A percentile compares a stretch with the other conserved stretches of the same genome.
These are phyloP conservation scores for Nebria brevicollis DNA, from an alignment of 2,888 invertebrate species.

Conservation along the genomic window DNA sequence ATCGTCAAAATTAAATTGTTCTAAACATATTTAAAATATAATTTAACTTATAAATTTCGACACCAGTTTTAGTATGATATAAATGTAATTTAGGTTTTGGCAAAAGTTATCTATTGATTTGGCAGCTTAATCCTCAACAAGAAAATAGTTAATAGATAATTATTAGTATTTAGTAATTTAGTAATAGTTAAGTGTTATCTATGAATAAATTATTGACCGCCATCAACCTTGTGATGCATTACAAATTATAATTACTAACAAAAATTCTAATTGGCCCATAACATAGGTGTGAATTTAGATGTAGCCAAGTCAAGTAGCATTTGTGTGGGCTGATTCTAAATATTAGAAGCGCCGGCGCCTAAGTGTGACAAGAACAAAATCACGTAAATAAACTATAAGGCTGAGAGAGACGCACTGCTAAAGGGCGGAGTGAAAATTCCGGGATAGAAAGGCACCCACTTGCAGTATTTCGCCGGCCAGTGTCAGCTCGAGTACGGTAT, in stretches of 20 bases:
- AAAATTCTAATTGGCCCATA: neutral
- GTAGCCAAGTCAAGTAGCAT: conserved; percentile 13
- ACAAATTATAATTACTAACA: neutral
- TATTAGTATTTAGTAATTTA: neutral
- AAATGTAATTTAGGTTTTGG: too few relatives aligned
- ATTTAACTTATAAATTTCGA: too few relatives aligned
- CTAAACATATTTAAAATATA: too few relatives aligned
- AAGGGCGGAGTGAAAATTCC: conserved; percentile 41
- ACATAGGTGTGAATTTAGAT: conserved; percentile 17
- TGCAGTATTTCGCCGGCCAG: conserved; percentile 14
- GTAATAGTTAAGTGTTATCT: neutral
- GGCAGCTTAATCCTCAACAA: neutral
- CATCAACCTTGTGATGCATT: neutral
- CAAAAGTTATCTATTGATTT: too few relatives aligned
- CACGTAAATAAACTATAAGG: neutral
- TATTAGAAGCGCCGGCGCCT: conserved; percentile 16
- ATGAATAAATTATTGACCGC: conserved; percentile 5
- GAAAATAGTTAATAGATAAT: neutral
- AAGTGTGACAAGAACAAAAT: conserved; percentile 6
- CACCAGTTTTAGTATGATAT: too few relatives aligned
- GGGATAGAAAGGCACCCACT: conserved; percentile 21
- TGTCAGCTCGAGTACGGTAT: neutral
- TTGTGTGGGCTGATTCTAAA: conserved; percentile 1
- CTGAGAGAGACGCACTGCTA: conserved; percentile 12
- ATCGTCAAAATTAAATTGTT: too few relatives aligned